Percentiles rank a stretch among this genome's conserved stretches.
Conservation (phyloP, 2,113 vertebrate species). For the Syngnathus typhle region DNA sequence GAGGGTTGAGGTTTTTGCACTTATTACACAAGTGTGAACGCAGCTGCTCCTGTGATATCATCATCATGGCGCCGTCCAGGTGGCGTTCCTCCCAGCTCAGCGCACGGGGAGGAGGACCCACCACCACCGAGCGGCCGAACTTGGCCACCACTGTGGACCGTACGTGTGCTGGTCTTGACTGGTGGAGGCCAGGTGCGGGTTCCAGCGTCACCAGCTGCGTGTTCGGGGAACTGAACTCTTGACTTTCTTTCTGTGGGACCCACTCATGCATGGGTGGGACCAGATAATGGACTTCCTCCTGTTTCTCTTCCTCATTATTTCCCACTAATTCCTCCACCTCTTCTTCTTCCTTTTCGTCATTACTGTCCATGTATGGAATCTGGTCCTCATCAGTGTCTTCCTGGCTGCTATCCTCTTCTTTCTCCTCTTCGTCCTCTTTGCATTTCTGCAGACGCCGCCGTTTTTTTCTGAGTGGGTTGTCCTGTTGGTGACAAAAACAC, state of each 20-base stretch:
- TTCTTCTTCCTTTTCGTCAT: conserved; percentile 22
- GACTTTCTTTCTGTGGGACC: conserved; percentile 58
- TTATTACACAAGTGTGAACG: background rate
- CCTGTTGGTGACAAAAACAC: background rate
- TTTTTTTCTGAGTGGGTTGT: background rate
- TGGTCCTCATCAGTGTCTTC: conserved; percentile 26
- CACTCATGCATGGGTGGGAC: conserved; percentile 71
- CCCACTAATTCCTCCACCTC: background rate
- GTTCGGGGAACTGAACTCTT: conserved; percentile 1
- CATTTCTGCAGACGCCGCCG: conserved; percentile 4
- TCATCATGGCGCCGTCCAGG: conserved; percentile 21
- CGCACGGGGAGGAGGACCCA: conserved; percentile 21
- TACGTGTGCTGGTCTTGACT: rapidly evolving
- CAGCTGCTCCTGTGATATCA: conserved; percentile 39
- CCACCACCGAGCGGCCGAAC: conserved; percentile 20
- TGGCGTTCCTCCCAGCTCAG: conserved; percentile 10
- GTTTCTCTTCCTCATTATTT: background rate
- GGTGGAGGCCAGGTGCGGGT: background rate
- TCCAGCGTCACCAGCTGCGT: conserved; percentile 16
- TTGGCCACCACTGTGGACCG: conserved; percentile 47
- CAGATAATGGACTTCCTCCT: conserved; percentile 4
- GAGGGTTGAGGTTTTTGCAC: background rate
- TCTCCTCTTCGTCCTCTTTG: conserved; percentile 2
- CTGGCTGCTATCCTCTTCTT: conserved; percentile 16
- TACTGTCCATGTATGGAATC: conserved; percentile 49